Evolutionary conservation across 2,113 vertebrate genomes (phyloP).

Genomic region (Zeus faber): DNA sequence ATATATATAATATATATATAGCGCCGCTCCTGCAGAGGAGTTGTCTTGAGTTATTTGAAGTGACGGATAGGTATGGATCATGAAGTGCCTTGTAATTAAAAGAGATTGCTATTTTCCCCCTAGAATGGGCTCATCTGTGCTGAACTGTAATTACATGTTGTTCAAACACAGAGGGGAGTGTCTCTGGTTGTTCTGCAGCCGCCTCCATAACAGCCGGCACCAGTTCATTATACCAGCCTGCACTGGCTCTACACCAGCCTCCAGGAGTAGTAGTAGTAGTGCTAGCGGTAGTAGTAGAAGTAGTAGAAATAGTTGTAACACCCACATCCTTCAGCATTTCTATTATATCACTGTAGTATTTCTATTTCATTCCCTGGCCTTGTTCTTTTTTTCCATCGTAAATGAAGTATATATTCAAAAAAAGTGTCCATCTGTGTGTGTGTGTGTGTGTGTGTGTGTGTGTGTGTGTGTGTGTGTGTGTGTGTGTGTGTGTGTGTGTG

Average conservation of each 20-base stretch:
- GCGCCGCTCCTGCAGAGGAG: constrained; percentile 33
- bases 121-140: constrained; percentile 67
- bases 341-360: no score
- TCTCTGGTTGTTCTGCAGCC: constrained; percentile 63
- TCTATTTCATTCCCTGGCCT: no score
- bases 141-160: constrained; percentile 75
- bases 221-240: background rate
- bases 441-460: background rate
- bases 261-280: no score
- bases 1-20: background rate
- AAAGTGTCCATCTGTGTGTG: background rate
- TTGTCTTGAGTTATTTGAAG: constrained; percentile 57
- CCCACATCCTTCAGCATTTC: no score
- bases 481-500: constrained; percentile 5
- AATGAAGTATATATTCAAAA: no score
- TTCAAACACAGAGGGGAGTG: constrained; percentile 71
- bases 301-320: no score
- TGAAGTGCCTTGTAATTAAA: constrained; percentile 67
- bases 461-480: background rate
- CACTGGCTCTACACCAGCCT: background rate
- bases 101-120: constrained; percentile 72
- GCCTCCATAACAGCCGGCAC: constrained; percentile 46
- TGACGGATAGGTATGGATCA: constrained; percentile 66
- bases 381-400: no score
- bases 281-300: no score